Evolutionary conservation across 2,113 vertebrate genomes (phyloP), one percentile per base, ranked within the genome.

Genomic region (Caranx melampygus): DNA sequence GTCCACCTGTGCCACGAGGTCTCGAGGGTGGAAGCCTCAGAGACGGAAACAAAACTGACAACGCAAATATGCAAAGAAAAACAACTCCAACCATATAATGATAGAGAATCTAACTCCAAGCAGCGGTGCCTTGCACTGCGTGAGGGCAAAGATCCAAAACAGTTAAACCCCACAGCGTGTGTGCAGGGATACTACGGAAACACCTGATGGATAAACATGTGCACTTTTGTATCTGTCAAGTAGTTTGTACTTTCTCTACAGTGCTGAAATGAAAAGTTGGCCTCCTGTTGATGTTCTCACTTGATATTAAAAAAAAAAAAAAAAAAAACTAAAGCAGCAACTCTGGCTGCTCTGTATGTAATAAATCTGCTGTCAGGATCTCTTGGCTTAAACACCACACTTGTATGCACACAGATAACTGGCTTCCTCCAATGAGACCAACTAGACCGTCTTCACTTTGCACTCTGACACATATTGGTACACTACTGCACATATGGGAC

Each of bases 321-420:
- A n/a, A 69, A 58, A 72, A 60, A 70, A 88, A 84, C 57, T 21
- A 20, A 62, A 81, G 44, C 65, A 71, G 21, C 60, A 58, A 45
- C 54, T 76, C 60, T 49, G 45, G 15, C 3, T 13, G 40, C 62
- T 73, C 44, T 54, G 33, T 37, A 16, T 49, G 79, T 69, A 76
- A 79, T 84, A 79, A 69, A 79, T 85, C 49, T 57, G 58, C 75
- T 73, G 82, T 76, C 75, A 65, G 67, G 72, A 73, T 69, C 60
- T 78, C 47, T 3, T 51, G 45, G 44, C 21, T 26, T 57, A 72
- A 79, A 75, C n/a, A 34, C 40, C 20, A 63, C 72, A 88, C 78
- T 87, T 72, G 57, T 72, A 59, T 87, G 61, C 78, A 31, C 65
- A 75, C 26, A 69, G 66, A 75, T 81, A 67, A 72, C 45, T 45